Base-by-base conservation (phyloP, 2,888 invertebrate species). In the Cyclophora punctaria region DNA sequence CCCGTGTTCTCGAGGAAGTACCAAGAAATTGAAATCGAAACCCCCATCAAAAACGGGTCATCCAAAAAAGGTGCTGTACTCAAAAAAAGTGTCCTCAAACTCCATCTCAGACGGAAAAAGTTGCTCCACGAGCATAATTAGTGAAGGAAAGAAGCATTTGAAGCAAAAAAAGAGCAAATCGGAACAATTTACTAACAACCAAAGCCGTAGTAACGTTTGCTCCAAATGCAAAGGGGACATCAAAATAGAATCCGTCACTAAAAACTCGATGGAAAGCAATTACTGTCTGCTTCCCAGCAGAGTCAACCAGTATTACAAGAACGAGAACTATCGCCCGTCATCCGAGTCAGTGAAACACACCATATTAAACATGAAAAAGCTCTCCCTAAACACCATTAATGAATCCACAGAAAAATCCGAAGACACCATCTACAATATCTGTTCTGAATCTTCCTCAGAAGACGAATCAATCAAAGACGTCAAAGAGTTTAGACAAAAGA, bases 401-500 rank as follows among this genome's bases (percentile, higher is more conserved):
- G 87, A 87, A 59, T 57, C 69, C 1, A 59, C 77, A 0, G 83
- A 85, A 62, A 37, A 37, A 37, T 63, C 67, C 1, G 50, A 65
- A n/a, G 67, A 63, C 20, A 49, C 67, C 4, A 45, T 73, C 35
- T 72, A 71, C 7, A 61, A 60, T 48, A 62, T 75, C 42, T 63
- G 60, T 7, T 55, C 69, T 0, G 69, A 78, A 35, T 64, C 68
- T 7, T 64, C 65, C 4, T 65, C 60, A 44, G 47, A 71, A 34
- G 71, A 83, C 33, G 53, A 63, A 35, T 67, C 72, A 5, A 71
- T 67, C 45, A 51, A 59, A 0, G 63, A 74, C 0, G 48, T 88
- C n/a, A 83, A 80, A 53, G 78, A 85, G 58, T 92, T 91, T 58
- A 80, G 92, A 7, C 74, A 84, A 2, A 77, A 89, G 4, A 90